A percentile compares a stretch with the other conserved stretches of the same genome.
phyloP scores from a whole-genome alignment of 1,140 invertebrate genomes.

The Hydropsyche tenuis region DNA sequence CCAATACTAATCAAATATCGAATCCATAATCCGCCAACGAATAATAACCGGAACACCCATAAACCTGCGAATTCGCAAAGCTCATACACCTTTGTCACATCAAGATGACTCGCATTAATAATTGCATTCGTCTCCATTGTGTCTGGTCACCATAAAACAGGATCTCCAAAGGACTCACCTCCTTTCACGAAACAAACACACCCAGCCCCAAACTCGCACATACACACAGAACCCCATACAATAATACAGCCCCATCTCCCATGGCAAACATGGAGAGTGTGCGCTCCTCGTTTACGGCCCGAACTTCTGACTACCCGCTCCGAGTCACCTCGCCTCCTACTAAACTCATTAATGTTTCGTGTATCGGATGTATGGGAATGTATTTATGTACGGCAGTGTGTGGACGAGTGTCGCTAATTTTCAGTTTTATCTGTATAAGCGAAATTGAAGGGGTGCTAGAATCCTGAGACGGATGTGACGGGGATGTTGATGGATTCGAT shows the following conservation, averaged over 20 bases:
- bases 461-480: no score
- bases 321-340: background rate
- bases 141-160: conserved; percentile 33
- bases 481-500: no score
- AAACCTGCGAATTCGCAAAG: background rate
- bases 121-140: conserved; percentile 30
- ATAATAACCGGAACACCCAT: background rate
- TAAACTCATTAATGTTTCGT: conserved; percentile 36
- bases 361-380: conserved; percentile 17
- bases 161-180: conserved; percentile 1
- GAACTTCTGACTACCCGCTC: conserved; percentile 20
- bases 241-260: no score
- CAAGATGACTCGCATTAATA: conserved; percentile 15
- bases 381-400: no score
- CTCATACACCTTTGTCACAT: background rate
- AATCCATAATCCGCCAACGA: background rate
- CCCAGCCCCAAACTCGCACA: background rate
- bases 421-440: no score
- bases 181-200: background rate
- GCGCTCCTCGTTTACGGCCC: conserved; percentile 30
- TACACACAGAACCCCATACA: no score
- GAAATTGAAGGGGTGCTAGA: no score
- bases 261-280: no score
- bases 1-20: no score
- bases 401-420: no score